Evolutionary conservation across 2,888 invertebrate genomes (phyloP).

Genomic region (Anarsia innoxiella): DNA sequence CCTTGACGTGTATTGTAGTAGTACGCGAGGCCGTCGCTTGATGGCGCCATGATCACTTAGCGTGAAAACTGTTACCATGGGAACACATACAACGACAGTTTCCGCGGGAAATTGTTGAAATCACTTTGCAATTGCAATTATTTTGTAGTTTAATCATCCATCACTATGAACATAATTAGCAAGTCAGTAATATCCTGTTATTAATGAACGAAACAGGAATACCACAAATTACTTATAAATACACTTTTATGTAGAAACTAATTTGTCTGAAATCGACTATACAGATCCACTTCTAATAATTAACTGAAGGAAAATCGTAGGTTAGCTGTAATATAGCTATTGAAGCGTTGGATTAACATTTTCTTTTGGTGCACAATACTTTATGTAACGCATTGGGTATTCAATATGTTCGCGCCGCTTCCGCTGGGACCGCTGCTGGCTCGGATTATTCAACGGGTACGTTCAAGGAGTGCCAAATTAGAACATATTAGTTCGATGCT

Average conservation of each 20-base stretch:
- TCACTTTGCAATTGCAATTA: too few species aligned
- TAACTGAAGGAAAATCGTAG: slow-evolving; percentile 66
- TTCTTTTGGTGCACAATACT: slow-evolving; percentile 62
- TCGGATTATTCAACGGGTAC: slow-evolving; percentile 28
- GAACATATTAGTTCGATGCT: too few species aligned
- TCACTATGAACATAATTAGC: background rate
- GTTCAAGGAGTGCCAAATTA: slow-evolving; percentile 8
- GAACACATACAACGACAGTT: slow-evolving; percentile 53
- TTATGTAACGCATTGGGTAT: slow-evolving; percentile 51
- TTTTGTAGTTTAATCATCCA: too few species aligned
- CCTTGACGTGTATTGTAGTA: slow-evolving; percentile 55
- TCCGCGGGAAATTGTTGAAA: slow-evolving; percentile 22
- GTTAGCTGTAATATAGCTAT: slow-evolving; percentile 59
- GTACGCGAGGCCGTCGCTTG: slow-evolving; percentile 73
- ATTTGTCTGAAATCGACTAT: slow-evolving; percentile 34
- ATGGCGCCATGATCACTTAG: slow-evolving; percentile 75
- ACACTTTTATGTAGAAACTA: background rate
- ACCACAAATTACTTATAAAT: background rate
- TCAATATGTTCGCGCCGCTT: slow-evolving; percentile 42
- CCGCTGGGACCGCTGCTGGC: slow-evolving; percentile 52
- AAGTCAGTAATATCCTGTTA: too few species aligned
- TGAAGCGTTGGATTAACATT: slow-evolving; percentile 65
- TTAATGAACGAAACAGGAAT: too few species aligned
- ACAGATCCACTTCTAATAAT: slow-evolving; percentile 40
- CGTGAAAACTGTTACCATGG: slow-evolving; percentile 81